Evolutionary conservation across 2,797 vertebrate genomes (phyloP).

Genomic region (Malurus leucopterus): DNA sequence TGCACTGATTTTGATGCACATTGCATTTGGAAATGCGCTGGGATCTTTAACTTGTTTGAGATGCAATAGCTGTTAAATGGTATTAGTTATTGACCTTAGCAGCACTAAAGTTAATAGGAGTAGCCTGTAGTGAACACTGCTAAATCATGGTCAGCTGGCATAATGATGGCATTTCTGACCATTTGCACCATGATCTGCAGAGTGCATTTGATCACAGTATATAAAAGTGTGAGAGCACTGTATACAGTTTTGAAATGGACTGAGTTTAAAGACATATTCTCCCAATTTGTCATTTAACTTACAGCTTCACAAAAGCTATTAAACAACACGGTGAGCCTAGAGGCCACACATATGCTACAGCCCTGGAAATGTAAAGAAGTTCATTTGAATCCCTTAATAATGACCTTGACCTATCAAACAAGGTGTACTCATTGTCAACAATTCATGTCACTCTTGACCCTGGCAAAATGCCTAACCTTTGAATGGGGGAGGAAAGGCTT

Average conservation of each 20-base stretch:
- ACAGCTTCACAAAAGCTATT: slow-evolving; percentile 40
- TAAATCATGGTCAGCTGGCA: slow-evolving; percentile 30
- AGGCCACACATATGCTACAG: slow-evolving; percentile 46
- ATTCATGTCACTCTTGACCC: slow-evolving; percentile 64
- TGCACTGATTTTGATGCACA: background rate
- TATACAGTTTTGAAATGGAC: background rate
- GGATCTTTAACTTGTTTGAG: slow-evolving; percentile 31
- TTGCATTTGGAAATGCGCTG: background rate
- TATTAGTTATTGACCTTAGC: slow-evolving; percentile 57
- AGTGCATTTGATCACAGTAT: background rate
- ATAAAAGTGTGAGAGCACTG: background rate
- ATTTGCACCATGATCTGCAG: background rate
- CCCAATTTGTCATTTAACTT: slow-evolving; percentile 50
- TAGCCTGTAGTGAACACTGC: background rate
- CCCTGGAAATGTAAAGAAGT: slow-evolving; percentile 43
- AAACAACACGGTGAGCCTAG: slow-evolving; percentile 43
- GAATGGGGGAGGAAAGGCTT: slow-evolving; percentile 12
- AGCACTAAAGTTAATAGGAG: slow-evolving; percentile 27
- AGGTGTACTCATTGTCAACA: slow-evolving; percentile 29
- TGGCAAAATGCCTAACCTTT: slow-evolving; percentile 26
- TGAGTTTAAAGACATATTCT: slow-evolving; percentile 36
- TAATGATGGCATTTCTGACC: background rate
- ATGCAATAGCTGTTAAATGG: slow-evolving; percentile 43
- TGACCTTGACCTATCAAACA: slow-evolving; percentile 44
- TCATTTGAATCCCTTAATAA: slow-evolving; percentile 61